Base-by-base conservation (phyloP, 2,113 vertebrate genomes). In the Pedetes capensis region DNA sequence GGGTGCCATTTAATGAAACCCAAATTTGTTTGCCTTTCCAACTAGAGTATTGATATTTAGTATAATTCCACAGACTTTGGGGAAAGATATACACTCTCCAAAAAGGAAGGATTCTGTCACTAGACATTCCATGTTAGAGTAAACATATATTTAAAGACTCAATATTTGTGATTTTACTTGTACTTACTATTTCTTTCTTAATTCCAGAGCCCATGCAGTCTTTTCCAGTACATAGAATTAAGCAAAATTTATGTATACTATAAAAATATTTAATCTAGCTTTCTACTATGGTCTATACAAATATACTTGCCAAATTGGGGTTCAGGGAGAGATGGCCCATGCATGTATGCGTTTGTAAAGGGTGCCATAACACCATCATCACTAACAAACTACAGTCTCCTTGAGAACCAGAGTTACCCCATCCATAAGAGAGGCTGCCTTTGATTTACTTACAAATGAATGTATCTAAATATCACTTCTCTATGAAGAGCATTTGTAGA, bases 121-220 rank as follows among this genome's bases (percentile, higher is more conserved):
- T 57, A 86, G 64, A 86, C 27, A 68, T 63, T 88, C 18, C 9
- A 61, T 84, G 4, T 95, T 87, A 53, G 75, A 96, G 47, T 69
- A 87, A 91, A 93, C 29, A 42, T 82, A 53, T 66, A 79, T 53
- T 86, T 55, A 91, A 96, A 96, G 49, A 89, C 78, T 68, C 74
- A 63, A 85, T 57, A 68, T 74, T 92, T 95, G 80, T 64, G 66
- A 87, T 83, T 44, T 91, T 63, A 51, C 47, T 88, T 87, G 49
- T 59, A 80, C 47, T 94, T 89, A 81, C 81, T 75, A 76, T 61
- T 96, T 94, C 29, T 29, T 95, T 82, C 72, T 89, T 61, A 80
- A 93, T 42, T 83, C 25, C 55, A 68, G 61, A 95, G 81, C 76
- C 74, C 32, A 42, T 34, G 23, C 64, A 74, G 82, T 5, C 22